A percentile compares a stretch with the other conserved stretches of the same genome.
These are phyloP conservation scores for Epizoanthus illoricatus DNA, from an alignment of 92 coral and sea anemone genomes.

Conservation along the genomic window DNA sequence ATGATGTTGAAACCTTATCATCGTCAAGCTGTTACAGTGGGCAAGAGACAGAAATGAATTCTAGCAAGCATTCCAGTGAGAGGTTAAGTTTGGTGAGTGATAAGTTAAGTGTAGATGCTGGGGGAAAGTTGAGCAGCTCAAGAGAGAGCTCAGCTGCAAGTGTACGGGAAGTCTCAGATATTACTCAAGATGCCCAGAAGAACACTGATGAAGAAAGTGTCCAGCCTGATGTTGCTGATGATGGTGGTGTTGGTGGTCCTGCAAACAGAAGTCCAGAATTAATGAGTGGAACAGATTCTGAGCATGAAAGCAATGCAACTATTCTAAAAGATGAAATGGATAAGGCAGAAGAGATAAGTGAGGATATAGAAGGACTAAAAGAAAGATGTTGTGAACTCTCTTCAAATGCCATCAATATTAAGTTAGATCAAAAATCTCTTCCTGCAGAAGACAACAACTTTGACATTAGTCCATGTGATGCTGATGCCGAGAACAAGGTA, in stretches of 20 bases:
- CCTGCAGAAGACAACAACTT: neutral
- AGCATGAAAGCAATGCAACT: neutral
- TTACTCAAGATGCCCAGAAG: neutral
- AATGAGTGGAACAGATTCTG: neutral
- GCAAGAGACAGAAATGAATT: conserved; percentile 14
- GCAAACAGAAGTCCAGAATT: neutral
- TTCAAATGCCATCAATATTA: neutral
- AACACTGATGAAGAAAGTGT: neutral
- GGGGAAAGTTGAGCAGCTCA: neutral
- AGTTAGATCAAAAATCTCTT: neutral
- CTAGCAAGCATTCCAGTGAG: conserved; percentile 5
- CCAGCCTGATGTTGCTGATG: neutral
- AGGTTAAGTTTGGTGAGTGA: conserved; percentile 6
- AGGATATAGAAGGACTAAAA: neutral
- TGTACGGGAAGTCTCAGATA: neutral
- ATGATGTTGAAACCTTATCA: conserved; percentile 4
- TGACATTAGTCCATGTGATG: neutral
- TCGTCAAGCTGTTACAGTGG: conserved; percentile 13
- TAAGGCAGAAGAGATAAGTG: neutral
- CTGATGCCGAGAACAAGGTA: neutral
- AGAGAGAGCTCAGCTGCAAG: neutral
- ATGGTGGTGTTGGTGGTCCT: neutral
- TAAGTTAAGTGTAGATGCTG: neutral
- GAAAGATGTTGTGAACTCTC: neutral
- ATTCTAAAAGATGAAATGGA: neutral